These are phyloP conservation scores for Echiichthys vipera DNA, from an alignment of 2,797 vertebrate species.

Conservation along the genomic window DNA sequence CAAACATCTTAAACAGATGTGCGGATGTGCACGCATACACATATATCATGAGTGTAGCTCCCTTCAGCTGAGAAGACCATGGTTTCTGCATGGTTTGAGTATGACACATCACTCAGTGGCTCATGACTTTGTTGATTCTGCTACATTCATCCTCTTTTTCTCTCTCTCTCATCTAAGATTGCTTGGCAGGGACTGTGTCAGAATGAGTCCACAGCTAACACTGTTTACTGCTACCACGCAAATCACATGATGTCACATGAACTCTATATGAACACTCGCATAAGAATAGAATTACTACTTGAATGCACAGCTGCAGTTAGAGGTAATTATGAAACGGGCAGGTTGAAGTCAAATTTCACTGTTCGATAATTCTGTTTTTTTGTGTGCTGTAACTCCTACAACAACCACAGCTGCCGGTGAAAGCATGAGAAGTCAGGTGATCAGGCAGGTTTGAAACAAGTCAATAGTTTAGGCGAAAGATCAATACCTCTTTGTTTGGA, in stretches of 20 bases:
- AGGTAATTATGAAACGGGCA: no score
- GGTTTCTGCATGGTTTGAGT: constrained; percentile 24
- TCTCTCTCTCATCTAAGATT: not conserved
- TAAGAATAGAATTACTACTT: constrained; percentile 13
- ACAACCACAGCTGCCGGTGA: not conserved
- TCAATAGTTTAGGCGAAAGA: not conserved
- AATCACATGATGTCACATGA: constrained; percentile 5
- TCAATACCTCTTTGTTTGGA: not conserved
- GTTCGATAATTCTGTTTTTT: not conserved
- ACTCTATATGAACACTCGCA: not conserved
- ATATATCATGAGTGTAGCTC: constrained; percentile 15
- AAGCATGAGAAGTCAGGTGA: not conserved
- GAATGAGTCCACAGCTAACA: not conserved
- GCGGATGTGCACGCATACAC: constrained; percentile 8
- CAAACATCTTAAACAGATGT: not conserved
- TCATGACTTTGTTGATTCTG: constrained; percentile 18
- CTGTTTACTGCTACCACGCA: not conserved
- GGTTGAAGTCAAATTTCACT: not conserved
- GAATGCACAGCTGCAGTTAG: not conserved
- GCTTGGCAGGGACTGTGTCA: not conserved
- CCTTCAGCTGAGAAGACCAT: constrained; percentile 9
- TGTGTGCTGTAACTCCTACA: not conserved
- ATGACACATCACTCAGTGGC: constrained; percentile 15
- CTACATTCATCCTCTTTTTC: not conserved
- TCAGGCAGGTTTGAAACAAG: not conserved